Conservation (phyloP, 2,797 vertebrate genomes). For the Gymnothorax javanicus region DNA sequence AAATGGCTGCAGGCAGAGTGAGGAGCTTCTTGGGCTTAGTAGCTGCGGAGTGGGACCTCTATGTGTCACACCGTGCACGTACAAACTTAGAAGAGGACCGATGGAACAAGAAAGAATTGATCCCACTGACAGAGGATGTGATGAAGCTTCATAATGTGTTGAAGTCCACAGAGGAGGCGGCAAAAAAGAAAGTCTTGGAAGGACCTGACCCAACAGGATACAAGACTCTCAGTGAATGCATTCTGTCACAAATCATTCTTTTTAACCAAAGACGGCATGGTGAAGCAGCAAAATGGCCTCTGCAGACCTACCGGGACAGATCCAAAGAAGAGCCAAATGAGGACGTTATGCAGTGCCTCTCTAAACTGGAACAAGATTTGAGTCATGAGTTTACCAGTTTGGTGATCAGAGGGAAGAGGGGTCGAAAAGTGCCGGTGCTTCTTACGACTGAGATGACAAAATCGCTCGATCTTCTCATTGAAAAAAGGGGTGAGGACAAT, state of each 20-base stretch:
- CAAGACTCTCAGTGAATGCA: conserved; percentile 13
- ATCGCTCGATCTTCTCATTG: neutral
- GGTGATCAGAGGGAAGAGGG: conserved; percentile 21
- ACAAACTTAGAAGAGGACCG: neutral
- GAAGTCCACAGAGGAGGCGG: neutral
- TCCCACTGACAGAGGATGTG: conserved; percentile 20
- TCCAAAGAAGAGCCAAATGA: neutral
- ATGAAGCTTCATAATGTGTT: conserved; percentile 32
- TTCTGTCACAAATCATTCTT: conserved; percentile 31
- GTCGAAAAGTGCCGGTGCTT: conserved; percentile 14
- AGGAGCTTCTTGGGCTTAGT: conserved; percentile 13
- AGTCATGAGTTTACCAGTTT: conserved; percentile 3
- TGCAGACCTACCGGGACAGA: neutral
- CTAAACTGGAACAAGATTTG: conserved; percentile 25
- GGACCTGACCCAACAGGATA: conserved; percentile 15
- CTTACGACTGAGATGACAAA: conserved; percentile 4
- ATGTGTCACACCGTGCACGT: neutral
- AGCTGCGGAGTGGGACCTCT: neutral
- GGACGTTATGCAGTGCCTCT: neutral
- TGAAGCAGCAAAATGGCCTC: conserved; percentile 17
- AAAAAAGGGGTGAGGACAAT: no score
- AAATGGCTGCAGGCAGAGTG: neutral
- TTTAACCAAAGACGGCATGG: conserved; percentile 31
- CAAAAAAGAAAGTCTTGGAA: neutral
- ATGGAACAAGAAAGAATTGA: neutral